These are phyloP conservation scores for Ferrisia virgata DNA, from an alignment of 2,888 invertebrate genomes.

Conservation along the genomic window DNA sequence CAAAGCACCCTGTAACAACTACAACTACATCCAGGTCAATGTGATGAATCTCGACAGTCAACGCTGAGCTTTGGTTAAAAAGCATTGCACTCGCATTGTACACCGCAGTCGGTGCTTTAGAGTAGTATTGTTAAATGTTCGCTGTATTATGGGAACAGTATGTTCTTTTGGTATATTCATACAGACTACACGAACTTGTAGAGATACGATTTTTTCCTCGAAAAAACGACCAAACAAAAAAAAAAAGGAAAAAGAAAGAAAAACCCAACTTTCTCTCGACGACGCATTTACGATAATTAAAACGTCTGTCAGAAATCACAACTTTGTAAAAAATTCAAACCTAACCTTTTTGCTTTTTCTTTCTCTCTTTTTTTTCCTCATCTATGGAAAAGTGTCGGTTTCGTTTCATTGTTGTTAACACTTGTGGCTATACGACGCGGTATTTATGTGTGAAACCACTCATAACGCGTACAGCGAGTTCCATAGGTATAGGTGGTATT, in stretches of 20 bases:
- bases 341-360: neutral
- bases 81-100: too few species aligned
- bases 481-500: too few species aligned
- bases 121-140: neutral
- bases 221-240: neutral
- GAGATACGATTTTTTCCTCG: neutral
- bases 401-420: slow-evolving; percentile 6
- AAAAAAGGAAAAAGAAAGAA: too few species aligned
- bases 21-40: too few species aligned
- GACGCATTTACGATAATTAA: slow-evolving; percentile 2
- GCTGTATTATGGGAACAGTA: too few species aligned
- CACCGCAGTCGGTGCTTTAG: too few species aligned
- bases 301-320: neutral
- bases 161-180: neutral
- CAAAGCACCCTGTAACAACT: too few species aligned
- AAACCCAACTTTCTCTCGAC: too few species aligned
- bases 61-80: too few species aligned
- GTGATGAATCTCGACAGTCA: too few species aligned
- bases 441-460: neutral
- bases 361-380: neutral
- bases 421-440: neutral
- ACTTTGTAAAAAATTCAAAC: neutral
- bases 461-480: neutral
- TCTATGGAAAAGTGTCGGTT: neutral
- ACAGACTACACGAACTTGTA: neutral